These are phyloP conservation scores for Chunga burmeisteri DNA, from an alignment of 2,113 vertebrate species.

Conservation along the genomic window DNA sequence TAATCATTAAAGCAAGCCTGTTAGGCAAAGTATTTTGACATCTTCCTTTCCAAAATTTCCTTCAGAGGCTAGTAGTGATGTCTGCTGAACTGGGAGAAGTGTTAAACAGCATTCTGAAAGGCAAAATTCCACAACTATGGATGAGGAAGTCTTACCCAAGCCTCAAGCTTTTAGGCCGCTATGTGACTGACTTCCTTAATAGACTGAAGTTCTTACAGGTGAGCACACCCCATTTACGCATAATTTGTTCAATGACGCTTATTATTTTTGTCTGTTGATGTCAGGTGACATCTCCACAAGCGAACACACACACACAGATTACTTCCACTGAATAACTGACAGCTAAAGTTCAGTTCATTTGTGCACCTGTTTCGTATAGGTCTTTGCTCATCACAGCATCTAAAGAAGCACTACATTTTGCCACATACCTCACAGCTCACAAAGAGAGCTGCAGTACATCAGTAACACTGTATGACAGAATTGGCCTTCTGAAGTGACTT, in stretches of 20 bases:
- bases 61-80: slow-evolving; percentile 85
- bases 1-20: background rate
- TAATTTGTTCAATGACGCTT: background rate
- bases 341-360: background rate
- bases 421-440: background rate
- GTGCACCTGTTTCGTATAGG: background rate
- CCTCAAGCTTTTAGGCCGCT: slow-evolving; percentile 88
- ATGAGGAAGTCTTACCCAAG: slow-evolving; percentile 90
- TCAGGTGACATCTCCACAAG: background rate
- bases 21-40: background rate
- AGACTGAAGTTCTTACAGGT: slow-evolving; percentile 87
- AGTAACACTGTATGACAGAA: background rate
- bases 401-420: background rate
- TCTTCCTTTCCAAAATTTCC: background rate
- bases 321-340: background rate
- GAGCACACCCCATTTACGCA: background rate
- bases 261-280: background rate
- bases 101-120: slow-evolving; percentile 84
- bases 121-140: slow-evolving; percentile 85
- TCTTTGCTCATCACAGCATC: background rate
- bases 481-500: background rate
- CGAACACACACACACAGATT: background rate
- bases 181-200: slow-evolving; percentile 84
- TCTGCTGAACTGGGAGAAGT: slow-evolving; percentile 88
- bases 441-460: background rate